Percentiles rank a stretch among this genome's conserved stretches.
phyloP scores from a whole-genome alignment of 2,888 invertebrate genomes.

The Aleiodes leptofemur region DNA sequence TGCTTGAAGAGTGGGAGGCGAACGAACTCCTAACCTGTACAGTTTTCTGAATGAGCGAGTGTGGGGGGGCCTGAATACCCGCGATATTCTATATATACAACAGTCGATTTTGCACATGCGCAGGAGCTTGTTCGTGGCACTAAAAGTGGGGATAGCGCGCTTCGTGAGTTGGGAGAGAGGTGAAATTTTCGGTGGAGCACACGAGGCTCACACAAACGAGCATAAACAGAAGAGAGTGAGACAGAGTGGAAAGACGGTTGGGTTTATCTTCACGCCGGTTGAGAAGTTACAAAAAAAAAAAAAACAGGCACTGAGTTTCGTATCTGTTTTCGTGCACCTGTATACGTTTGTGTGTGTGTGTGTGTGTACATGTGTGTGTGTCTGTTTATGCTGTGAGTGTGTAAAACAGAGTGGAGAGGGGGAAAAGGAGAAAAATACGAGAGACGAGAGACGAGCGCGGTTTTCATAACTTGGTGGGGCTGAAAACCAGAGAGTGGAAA shows the following conservation, averaged over 20 bases:
- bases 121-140: no score
- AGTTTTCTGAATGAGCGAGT: conserved; percentile 12
- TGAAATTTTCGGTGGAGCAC: conserved; percentile 40
- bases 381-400: background rate
- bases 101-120: no score
- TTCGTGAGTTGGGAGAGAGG: conserved; percentile 15
- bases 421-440: conserved; percentile 5
- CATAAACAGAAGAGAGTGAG: conserved; percentile 61
- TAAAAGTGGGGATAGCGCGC: conserved; percentile 31
- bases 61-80: conserved; percentile 46
- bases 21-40: no score
- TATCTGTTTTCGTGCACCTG: no score
- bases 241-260: conserved; percentile 63
- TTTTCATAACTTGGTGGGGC: background rate
- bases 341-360: no score
- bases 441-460: background rate
- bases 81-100: no score
- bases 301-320: background rate
- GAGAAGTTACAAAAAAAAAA: background rate
- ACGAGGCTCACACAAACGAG: conserved; percentile 51
- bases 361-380: no score
- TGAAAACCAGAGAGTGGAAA: conserved; percentile 21
- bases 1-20: conserved; percentile 23
- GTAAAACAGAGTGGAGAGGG: background rate
- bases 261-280: conserved; percentile 62